phyloP scores from a whole-genome alignment of 1,140 invertebrate genomes.

The Eulimnadia texana region DNA sequence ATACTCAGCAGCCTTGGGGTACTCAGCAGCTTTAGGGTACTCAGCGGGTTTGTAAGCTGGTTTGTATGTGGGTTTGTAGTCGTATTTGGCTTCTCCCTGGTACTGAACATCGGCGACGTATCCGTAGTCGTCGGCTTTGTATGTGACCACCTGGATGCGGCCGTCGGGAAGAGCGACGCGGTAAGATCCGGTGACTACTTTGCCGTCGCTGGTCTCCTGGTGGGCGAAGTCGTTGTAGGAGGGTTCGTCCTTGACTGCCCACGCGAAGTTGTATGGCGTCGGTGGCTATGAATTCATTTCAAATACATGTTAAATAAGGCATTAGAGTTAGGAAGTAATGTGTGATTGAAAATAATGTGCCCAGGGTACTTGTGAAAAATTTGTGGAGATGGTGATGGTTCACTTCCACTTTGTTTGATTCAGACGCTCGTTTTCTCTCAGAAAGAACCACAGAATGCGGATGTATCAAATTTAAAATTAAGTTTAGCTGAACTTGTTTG shows the following conservation, averaged over 20 bases:
- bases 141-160: constrained; percentile 25
- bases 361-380: no score
- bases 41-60: neutral
- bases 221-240: constrained; percentile 57
- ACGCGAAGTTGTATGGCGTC: constrained; percentile 49
- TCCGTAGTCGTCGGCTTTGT: constrained; percentile 28
- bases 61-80: constrained; percentile 27
- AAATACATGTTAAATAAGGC: no score
- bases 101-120: constrained; percentile 63
- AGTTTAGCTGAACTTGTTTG: no score
- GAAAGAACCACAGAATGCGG: no score
- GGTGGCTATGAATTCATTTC: no score
- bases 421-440: no score
- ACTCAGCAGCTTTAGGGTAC: neutral
- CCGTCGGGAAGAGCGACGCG: constrained; percentile 60
- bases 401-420: no score
- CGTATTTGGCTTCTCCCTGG: constrained; percentile 50
- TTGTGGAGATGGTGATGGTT: no score
- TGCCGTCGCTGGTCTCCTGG: constrained; percentile 44
- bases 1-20: neutral
- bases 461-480: no score
- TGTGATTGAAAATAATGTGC: no score
- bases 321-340: no score
- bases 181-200: constrained; percentile 46
- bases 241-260: constrained; percentile 48